phyloP scores from a whole-genome alignment of 2,888 invertebrate species.

The Apotomis betuletana region DNA sequence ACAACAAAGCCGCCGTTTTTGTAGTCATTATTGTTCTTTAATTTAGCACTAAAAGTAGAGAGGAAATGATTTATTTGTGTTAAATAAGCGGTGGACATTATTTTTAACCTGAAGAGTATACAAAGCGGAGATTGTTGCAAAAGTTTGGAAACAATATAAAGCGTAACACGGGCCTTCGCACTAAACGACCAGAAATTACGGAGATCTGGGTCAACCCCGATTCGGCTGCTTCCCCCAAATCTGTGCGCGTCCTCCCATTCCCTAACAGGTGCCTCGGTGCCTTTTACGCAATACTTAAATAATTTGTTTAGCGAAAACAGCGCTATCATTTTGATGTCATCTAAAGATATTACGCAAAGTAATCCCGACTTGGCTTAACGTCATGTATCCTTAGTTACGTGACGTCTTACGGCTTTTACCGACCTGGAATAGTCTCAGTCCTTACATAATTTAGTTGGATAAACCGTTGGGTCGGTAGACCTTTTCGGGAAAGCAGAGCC shows the following conservation, averaged over 20 bases:
- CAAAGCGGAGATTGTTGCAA: conserved; percentile 23
- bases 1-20: conserved; percentile 33
- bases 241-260: conserved; percentile 65
- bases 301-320: conserved; percentile 15
- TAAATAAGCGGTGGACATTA: conserved; percentile 20
- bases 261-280: conserved; percentile 42
- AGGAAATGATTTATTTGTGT: conserved; percentile 28
- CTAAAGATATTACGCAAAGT: conserved; percentile 29
- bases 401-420: conserved; percentile 29
- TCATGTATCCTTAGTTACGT: conserved; percentile 26
- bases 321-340: conserved; percentile 18
- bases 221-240: conserved; percentile 61
- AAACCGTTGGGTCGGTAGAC: conserved; percentile 32
- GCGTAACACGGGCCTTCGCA: conserved; percentile 37
- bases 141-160: conserved; percentile 51
- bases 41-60: conserved; percentile 17
- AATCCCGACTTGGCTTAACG: conserved; percentile 31
- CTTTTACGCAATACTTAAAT: conserved; percentile 12
- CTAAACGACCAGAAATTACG: conserved; percentile 53
- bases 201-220: conserved; percentile 67
- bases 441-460: conserved; percentile 40
- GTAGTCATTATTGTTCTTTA: conserved; percentile 40
- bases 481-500: conserved; percentile 34
- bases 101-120: conserved; percentile 15
- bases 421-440: conserved; percentile 33